A percentile compares a stretch with the other conserved stretches of the same genome.
Conservation (phyloP, 2,113 vertebrate species). For the Seriola dumerili region DNA sequence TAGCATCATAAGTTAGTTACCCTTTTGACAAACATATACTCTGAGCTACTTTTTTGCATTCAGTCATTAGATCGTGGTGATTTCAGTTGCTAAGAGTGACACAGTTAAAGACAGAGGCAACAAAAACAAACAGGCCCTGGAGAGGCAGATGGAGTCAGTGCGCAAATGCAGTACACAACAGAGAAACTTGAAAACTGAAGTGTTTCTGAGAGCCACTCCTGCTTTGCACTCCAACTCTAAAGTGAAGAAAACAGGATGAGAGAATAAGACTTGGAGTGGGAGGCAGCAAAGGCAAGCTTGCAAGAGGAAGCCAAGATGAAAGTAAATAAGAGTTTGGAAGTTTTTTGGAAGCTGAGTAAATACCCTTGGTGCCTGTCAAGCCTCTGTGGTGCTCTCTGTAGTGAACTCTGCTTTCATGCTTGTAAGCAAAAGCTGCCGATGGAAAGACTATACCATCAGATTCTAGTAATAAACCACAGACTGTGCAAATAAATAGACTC, state of each 20-base stretch:
- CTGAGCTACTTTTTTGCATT: conserved; percentile 1
- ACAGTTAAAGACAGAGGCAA: conserved; percentile 32
- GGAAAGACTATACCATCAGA: conserved; percentile 16
- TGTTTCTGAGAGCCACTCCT: conserved; percentile 49
- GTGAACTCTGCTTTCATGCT: conserved; percentile 54
- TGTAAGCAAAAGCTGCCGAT: conserved; percentile 31
- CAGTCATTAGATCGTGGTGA: conserved; percentile 13
- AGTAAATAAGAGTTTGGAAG: conserved; percentile 65
- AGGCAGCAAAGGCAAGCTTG: conserved; percentile 56
- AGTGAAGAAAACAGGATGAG: conserved; percentile 50
- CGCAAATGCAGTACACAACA: conserved; percentile 34
- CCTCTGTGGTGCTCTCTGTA: conserved; percentile 44
- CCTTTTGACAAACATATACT: conserved; percentile 11
- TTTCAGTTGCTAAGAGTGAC: not conserved
- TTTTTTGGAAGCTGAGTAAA: conserved; percentile 69
- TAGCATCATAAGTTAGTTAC: not conserved
- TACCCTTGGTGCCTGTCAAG: conserved; percentile 68
- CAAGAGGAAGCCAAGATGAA: conserved; percentile 67
- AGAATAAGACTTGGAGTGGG: conserved; percentile 60
- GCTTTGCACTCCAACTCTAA: conserved; percentile 40
- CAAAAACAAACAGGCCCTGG: conserved; percentile 41
- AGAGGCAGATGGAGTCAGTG: conserved; percentile 26
- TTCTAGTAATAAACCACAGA: conserved; percentile 25
- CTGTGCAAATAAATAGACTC: conserved; percentile 24
- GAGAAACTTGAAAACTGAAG: conserved; percentile 47